Evolutionary conservation across 2,888 invertebrate species (phyloP).

Genomic region (Stenoptilia bipunctidactyla): DNA sequence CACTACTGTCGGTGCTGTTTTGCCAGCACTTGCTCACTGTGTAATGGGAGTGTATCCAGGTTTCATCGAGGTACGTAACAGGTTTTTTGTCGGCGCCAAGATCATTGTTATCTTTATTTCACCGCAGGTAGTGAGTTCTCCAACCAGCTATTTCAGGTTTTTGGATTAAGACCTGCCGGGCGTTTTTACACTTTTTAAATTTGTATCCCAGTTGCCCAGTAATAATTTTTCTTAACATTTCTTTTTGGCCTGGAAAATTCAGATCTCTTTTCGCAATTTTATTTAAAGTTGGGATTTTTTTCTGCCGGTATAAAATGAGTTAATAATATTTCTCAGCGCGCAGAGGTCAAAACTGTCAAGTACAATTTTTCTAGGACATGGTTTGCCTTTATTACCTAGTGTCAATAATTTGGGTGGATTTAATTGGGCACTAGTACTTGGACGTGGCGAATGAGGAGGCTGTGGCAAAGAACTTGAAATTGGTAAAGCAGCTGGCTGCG

Average conservation of each 20-base stretch:
- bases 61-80: constrained; percentile 9
- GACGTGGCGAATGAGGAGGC: no score
- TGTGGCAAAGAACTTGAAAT: no score
- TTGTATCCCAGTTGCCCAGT: constrained; percentile 8
- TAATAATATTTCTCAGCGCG: constrained; percentile 12
- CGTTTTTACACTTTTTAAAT: constrained; percentile 11
- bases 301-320: constrained; percentile 15
- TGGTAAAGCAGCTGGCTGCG: no score
- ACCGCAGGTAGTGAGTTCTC: constrained; percentile 9
- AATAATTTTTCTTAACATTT: neutral
- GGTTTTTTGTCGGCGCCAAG: constrained; percentile 7
- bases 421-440: no score
- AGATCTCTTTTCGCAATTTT: constrained; percentile 17
- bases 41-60: no score
- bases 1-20: no score
- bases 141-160: constrained; percentile 7
- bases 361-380: constrained; percentile 9
- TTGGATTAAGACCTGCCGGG: constrained; percentile 1
- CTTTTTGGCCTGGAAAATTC: constrained; percentile 12
- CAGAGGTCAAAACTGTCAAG: constrained; percentile 13
- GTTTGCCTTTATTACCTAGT: constrained; percentile 16
- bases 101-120: constrained; percentile 5
- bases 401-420: constrained; percentile 15
- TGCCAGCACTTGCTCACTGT: no score
- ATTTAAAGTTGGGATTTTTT: constrained; percentile 17